A percentile compares a stretch with the other conserved stretches of the same genome.
Conservation (phyloP, 1,140 invertebrate genomes). For the Musca domestica region DNA sequence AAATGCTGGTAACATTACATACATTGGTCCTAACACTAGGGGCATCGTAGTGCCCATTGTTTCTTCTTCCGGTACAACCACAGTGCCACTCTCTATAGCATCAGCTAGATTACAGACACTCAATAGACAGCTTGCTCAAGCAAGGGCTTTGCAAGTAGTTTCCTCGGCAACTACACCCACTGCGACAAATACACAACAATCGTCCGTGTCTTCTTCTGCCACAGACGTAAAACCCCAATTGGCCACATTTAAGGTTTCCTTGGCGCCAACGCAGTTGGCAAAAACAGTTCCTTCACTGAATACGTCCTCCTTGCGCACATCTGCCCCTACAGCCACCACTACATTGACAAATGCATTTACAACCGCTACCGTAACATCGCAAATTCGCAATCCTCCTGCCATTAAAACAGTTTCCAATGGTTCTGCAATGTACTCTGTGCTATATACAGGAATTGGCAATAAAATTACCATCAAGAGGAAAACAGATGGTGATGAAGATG, state of each 20-base stretch:
- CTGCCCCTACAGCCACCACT: not conserved
- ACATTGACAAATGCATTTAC: not conserved
- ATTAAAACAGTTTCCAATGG: conserved; percentile 51
- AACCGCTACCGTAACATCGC: conserved; percentile 16
- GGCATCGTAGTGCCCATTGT: conserved; percentile 26
- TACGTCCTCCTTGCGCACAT: not conserved
- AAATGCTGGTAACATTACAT: conserved; percentile 17
- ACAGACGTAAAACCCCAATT: not conserved
- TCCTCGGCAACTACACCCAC: not conserved
- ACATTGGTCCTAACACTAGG: conserved; percentile 20
- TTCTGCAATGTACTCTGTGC: conserved; percentile 72
- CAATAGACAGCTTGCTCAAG: conserved; percentile 24
- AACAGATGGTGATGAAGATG: conserved; percentile 58
- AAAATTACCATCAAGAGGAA: conserved; percentile 81
- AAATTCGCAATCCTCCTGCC: conserved; percentile 30
- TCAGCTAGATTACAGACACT: conserved; percentile 23
- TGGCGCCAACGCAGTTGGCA: not conserved
- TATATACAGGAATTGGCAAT: conserved; percentile 74
- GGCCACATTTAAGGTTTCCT: conserved; percentile 1
- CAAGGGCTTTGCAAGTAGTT: conserved; percentile 8
- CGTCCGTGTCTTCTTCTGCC: too few relatives aligned
- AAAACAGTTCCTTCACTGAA: not conserved
- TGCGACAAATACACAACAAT: not conserved
- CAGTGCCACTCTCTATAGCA: conserved; percentile 22
- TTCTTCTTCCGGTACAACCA: conserved; percentile 16